Percentiles rank a stretch among this genome's conserved stretches.
phyloP scores from a whole-genome alignment of 1,140 invertebrate genomes.

The Palaemon carinicauda region DNA sequence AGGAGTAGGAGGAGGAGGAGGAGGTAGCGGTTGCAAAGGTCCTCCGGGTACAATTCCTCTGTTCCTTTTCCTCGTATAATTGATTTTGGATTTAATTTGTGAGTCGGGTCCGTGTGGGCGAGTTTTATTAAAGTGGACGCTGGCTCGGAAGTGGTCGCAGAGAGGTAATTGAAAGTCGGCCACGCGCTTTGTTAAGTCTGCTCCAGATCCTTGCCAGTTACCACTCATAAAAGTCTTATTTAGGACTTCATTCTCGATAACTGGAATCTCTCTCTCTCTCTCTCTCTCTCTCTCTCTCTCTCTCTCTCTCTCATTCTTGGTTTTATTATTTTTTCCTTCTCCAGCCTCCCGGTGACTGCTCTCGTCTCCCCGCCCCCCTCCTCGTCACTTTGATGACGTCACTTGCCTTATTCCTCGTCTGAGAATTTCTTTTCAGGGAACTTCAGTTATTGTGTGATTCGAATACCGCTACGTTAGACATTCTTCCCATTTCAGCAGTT shows the following conservation, averaged over 20 bases:
- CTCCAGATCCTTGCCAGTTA: slow-evolving; percentile 26
- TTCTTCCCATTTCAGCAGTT: no score
- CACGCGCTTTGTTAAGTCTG: slow-evolving; percentile 18
- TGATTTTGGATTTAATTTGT: slow-evolving; percentile 27
- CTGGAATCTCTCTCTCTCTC: neutral
- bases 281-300: neutral
- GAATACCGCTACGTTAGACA: no score
- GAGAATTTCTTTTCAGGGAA: no score
- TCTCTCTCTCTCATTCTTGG: neutral
- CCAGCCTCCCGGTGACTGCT: neutral
- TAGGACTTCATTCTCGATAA: slow-evolving; percentile 35
- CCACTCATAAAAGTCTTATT: slow-evolving; percentile 44
- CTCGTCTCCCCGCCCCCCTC: neutral
- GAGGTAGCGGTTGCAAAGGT: neutral
- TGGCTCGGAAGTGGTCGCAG: slow-evolving; percentile 23
- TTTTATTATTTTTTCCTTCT: neutral
- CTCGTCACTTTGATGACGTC: neutral
- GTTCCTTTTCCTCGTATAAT: slow-evolving; percentile 21
- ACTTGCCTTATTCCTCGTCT: no score
- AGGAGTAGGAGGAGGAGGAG: neutral
- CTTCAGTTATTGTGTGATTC: no score
- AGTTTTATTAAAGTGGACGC: slow-evolving; percentile 31
- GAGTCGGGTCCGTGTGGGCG: neutral
- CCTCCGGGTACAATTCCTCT: slow-evolving; percentile 24
- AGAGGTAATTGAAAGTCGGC: slow-evolving; percentile 30